Percentiles rank a stretch among this genome's conserved stretches.
These are phyloP conservation scores for Ascaphus truei DNA, from an alignment of 2,113 vertebrate species.

Conservation along the genomic window DNA sequence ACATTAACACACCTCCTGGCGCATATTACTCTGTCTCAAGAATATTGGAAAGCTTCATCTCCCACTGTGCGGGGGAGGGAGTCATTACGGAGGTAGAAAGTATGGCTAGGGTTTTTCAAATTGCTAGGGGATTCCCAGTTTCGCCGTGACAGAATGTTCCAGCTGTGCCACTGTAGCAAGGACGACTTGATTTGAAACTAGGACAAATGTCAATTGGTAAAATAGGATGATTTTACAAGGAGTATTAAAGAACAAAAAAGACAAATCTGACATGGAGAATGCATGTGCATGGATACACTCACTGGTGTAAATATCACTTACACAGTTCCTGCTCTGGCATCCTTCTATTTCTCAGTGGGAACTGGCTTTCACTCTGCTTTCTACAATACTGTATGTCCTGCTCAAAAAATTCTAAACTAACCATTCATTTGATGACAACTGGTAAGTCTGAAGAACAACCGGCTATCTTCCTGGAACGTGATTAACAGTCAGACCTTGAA, in stretches of 20 bases:
- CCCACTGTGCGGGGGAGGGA: not conserved
- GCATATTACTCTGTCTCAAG: not conserved
- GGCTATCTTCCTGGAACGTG: not conserved
- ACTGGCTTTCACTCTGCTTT: conserved; percentile 15
- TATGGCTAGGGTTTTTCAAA: not conserved
- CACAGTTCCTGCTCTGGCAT: not conserved
- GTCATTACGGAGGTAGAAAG: not conserved
- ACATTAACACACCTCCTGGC: not conserved
- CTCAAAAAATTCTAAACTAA: conserved; percentile 12
- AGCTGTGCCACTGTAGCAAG: not conserved
- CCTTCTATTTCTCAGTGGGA: conserved; percentile 13
- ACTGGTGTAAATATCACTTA: not conserved
- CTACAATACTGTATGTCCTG: conserved; percentile 14
- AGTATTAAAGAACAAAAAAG: not conserved
- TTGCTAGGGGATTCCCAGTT: not conserved
- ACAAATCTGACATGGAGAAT: not conserved
- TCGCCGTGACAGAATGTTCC: not conserved
- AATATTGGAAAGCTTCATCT: not conserved
- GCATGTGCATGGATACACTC: not conserved
- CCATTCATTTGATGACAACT: conserved; percentile 6
- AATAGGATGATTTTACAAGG: conserved; percentile 2
- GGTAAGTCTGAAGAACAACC: not conserved
- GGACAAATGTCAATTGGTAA: not conserved
- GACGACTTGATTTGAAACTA: not conserved
- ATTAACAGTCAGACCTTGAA: not conserved